Evolutionary conservation across 2,113 vertebrate species (phyloP).

Genomic region (Chamaea fasciata): DNA sequence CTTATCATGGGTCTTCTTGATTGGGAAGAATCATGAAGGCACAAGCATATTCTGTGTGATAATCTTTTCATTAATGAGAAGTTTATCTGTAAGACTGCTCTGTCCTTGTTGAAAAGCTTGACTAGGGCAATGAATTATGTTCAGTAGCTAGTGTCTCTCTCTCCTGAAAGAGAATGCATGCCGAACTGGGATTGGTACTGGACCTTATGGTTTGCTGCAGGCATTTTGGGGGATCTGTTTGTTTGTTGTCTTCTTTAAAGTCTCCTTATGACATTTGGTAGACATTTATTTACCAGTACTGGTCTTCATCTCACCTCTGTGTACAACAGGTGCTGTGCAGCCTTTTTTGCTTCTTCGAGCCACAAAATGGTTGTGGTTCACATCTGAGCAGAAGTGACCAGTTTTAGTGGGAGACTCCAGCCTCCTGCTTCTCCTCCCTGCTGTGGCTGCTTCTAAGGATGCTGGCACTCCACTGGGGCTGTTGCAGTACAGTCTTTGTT

Average conservation of each 20-base stretch:
- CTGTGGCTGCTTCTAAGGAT: background rate
- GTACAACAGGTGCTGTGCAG: background rate
- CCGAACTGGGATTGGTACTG: background rate
- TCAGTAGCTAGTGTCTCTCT: background rate
- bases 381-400: background rate
- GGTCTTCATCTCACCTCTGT: background rate
- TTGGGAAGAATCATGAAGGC: background rate
- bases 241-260: background rate
- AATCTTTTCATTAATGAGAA: background rate
- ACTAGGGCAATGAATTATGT: background rate
- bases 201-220: background rate
- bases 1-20: background rate
- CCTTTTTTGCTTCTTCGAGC: background rate
- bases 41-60: background rate
- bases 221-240: background rate
- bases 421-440: background rate
- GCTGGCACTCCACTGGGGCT: accelerated
- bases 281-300: background rate
- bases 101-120: background rate
- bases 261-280: background rate
- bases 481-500: background rate
- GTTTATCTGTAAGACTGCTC: background rate
- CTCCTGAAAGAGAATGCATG: background rate
- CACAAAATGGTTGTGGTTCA: background rate
- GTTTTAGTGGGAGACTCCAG: background rate